Base-by-base conservation (phyloP, 1,140 invertebrate genomes). In the Drosophila jambulina region DNA sequence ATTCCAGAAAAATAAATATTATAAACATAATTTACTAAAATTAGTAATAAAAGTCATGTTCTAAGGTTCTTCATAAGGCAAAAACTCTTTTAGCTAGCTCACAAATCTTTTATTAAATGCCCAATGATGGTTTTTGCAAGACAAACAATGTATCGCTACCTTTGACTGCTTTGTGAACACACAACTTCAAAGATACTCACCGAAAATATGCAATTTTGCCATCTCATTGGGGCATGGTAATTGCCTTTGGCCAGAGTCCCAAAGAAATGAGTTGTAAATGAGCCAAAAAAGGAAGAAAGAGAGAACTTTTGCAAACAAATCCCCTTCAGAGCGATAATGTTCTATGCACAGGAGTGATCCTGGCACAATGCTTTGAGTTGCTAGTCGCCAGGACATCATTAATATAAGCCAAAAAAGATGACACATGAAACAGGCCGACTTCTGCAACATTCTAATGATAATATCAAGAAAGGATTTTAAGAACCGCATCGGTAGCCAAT, bases 221-320 rank as follows among this genome's bases (percentile, higher is more conserved):
- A 34, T 40, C 38, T 88, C 84, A 88, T 88, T 63, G 48, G 49
- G 48, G 85, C 84, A 88, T 88, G 85, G 48, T 90, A 88, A 88
- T 88, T 88, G 78, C 85, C 74, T 84, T 90, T 88, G 76, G 84
- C 51, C 48, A 90, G 74, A 81, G 85, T 90, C 85, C 75, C 40
- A 84, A 84, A 88, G 80, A 90, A 88, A 88, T 88, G 85, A 88
- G 84, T 88, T 88, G 84, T 88, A 88, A 88, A 88, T 88, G 85
- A 88, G 85, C 84, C 64, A 78, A 71, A 78, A 80, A 78, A 57
- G 46, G 38, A 56, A 42, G 46, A 32, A 68, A 25, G 67, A 25
- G 67, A 29, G 51, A 51, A 69, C 25, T 72, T 71, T 34, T 7
- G 69, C 69, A 56, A 71, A 75, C 78, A 68, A 69, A 74, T 76